Base-by-base conservation (phyloP, 2,888 invertebrate genomes). In the Troides oblongomaculatus region DNA sequence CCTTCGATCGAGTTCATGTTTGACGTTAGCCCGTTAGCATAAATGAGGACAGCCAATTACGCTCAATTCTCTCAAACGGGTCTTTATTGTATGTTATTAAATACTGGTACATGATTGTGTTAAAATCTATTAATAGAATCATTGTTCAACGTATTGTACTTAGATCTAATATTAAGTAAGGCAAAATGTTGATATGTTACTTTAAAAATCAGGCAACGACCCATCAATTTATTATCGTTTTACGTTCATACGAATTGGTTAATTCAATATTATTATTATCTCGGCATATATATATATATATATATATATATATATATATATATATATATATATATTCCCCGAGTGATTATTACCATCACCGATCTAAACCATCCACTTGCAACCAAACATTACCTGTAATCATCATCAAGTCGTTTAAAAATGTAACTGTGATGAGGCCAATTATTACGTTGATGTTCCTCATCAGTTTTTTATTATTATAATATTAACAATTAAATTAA, bases 31-130 rank as follows among this genome's bases (percentile, higher is more conserved):
- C 81, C 79, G 80, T 79, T 78, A 83, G 88, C 89, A 90, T 88
- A 89, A 90, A 90, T 89, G 89, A 83, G 81, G 76, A 78, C 79
- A 80, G 78, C 83, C 84, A 85, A 88, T 89, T 89, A 88, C 84
- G 84, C 84, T 86, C 83, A 82, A 82, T 80, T 75, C 77, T 73
- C 76, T 73, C 72, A 77, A 79, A 78, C 75, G 75, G 76, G 77
- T 81, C 78, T 79, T 53, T 67, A 66, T 25, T 43, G 18, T 61
- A 36, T 66, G 60, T 50, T 60, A 66, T 61, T 50, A 61, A 21
- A 61, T 66, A 66, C 53, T 66, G 18, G 61, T 53, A 61, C 53
- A 21, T 53, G 50, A n/a, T 39, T 60, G 46, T 66, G 60, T 66
- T 66, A 36, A 63, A 43, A 57, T 39, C 6, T 53, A 53, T n/a